Evolutionary conservation across 2,888 invertebrate genomes (phyloP), one percentile per base, ranked within the genome.

Genomic region (Sclerodermus sp.): DNA sequence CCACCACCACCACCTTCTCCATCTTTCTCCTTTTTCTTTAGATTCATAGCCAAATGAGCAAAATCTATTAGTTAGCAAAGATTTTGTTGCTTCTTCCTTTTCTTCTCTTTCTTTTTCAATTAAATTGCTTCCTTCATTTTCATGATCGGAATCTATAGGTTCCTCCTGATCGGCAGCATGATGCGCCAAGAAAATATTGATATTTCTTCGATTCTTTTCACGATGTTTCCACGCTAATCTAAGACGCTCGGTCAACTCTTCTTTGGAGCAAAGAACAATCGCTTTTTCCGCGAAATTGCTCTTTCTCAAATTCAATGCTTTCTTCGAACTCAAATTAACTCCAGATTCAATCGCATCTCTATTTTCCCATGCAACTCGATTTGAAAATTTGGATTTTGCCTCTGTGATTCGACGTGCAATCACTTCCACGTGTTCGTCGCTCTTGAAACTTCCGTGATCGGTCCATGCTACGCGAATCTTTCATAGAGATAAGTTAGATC

Each of bases 111-210:
- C n/a, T n/a, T n/a, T n/a, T n/a, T n/a, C n/a, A n/a, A n/a, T n/a
- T n/a, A n/a, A n/a, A n/a, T n/a, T n/a, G n/a, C n/a, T n/a, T n/a
- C n/a, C n/a, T 16, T 60, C 47, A 6, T 6, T 9, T n/a, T 48
- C 51, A 1, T 76, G 73, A 0, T 74, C 73, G 53, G 70, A 70
- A 16, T 70, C n/a, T n/a, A n/a, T n/a, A n/a, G n/a, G 64, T 13
- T 75, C 73, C 9, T 79, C n/a, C n/a, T n/a, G n/a, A n/a, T n/a
- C 79, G 53, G 76, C 73, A n/a, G 79, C 76, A 15, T 80, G 81
- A 55, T 82, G 83, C 0, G 84, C 81, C 45, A 87, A 71, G 60
- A 85, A 84, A 53, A 87, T 86, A 47, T 83, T 83, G 34, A 86
- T 77, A 68, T 85, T 86, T 1, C 83, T 80, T 65, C 82, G 84